A percentile compares a stretch with the other conserved stretches of the same genome.
Evolutionary conservation across 2,888 invertebrate genomes (phyloP).

Genomic region (Ashinkailepas kermadecensis): DNA sequence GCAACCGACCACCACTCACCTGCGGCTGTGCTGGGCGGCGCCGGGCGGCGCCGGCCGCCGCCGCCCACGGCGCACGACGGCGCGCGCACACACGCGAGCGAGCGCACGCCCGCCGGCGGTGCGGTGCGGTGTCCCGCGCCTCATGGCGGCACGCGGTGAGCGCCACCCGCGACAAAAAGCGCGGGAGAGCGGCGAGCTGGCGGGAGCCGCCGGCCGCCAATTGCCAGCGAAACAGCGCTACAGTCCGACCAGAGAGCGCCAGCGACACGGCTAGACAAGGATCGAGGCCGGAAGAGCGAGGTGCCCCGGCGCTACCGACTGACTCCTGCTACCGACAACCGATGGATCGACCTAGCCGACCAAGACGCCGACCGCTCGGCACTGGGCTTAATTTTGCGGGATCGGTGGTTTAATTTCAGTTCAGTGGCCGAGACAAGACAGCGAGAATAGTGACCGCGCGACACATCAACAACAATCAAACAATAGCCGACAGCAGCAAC

Average conservation of each 20-base stretch:
- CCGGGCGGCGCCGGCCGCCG: too few species aligned
- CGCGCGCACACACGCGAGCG: too few species aligned
- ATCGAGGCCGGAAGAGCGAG: too few species aligned
- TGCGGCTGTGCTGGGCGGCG: too few species aligned
- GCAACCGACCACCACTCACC: too few species aligned
- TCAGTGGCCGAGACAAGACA: not conserved
- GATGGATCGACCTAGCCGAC: not conserved
- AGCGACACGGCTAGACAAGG: not conserved
- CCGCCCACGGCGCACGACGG: too few species aligned
- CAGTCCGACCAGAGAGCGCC: not conserved
- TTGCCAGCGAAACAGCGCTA: not conserved
- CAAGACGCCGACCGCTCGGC: not conserved
- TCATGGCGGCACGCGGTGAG: not conserved
- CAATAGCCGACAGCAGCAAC: not conserved
- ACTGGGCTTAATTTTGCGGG: not conserved
- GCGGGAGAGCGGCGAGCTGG: not conserved
- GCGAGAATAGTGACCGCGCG: not conserved
- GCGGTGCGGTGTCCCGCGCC: too few species aligned
- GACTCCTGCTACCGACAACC: not conserved
- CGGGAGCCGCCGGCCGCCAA: not conserved
- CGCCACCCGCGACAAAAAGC: not conserved
- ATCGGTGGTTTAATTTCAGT: not conserved
- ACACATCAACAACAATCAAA: not conserved
- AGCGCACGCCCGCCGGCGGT: too few species aligned
- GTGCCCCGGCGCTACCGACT: too few species aligned